Evolutionary conservation across 2,113 vertebrate species (phyloP), one percentile per base, ranked within the genome.

Genomic region (Zonotrichia leucophrys): DNA sequence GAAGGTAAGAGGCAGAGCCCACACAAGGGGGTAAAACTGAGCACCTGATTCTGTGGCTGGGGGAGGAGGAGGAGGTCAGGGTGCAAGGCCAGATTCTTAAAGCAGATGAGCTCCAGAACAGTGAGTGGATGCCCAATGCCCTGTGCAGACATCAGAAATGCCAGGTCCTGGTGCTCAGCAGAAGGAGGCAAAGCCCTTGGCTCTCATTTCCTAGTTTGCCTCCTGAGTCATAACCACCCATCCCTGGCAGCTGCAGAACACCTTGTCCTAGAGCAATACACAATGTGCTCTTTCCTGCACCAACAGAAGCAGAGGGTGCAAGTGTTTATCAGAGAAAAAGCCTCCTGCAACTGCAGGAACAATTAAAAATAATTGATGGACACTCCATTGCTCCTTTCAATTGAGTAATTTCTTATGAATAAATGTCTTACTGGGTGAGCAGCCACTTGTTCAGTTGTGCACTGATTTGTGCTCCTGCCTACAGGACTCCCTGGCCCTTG

Each of bases 401-500:
- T 7, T 16, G 39, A 68, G n/a, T 44, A 4, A 41, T 19, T 75
- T 64, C 58, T 83, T 19, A 15, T 4, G 13, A 62, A 59, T 10
- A 59, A 74, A 59, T 1, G 1, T 15, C 24, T 39, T 9, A 3
- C 15, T 22, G 52, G 15, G 6, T 44, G 47, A 69, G 35, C 47
- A 47, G 60, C 31, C 47, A 28, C 12, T 66, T 60, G 35, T 24
- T 73, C 28, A 14, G 49, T 5, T 81, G 62, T 23, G 5, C 19
- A 7, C 53, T 28, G 5, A 46, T 42, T 55, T 62, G n/a, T 91
- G 39, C 83, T 88, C 49, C 67, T 63, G 11, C 62, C 79, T 44
- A 1, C 97, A 99, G 99, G 99, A 99, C 92, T 99, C 99, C 12
- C 97, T 99, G 67, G 99, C 99, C 33, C 95, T 99, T 75, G 99